Evolutionary conservation across 2,797 vertebrate genomes (phyloP), one percentile per base, ranked within the genome.

Genomic region (Tenualosa thibaudeaui): DNA sequence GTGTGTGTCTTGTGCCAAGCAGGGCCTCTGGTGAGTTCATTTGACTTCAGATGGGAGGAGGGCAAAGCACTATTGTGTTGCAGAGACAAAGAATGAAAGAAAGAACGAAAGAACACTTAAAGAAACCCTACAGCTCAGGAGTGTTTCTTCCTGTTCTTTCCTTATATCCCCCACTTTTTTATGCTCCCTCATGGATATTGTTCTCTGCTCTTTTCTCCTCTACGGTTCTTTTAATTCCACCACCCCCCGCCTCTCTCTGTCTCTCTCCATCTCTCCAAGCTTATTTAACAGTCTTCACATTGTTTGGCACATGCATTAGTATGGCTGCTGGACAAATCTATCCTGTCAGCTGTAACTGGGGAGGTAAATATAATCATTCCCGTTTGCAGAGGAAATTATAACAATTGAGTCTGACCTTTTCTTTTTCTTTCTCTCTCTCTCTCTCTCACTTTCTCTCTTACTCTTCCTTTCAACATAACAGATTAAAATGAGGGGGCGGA

Each of bases 321-420:
- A 86, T 84, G 84, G 43, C 86, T 86, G 83, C 81, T 83, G 17
- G 17, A 89, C 89, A 90, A 89, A 91, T 87, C 89, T 83, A 87
- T 86, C 62, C 85, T 89, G 89, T 88, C 88, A 85, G 86, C 84
- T 62, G 53, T 82, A 86, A 89, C 84, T 83, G 87, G 86, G 82
- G 83, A 87, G 83, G 82, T 84, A 88, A 90, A 90, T 86, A 75
- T 81, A 89, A 89, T 87, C 83, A 82, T 86, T 81, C 83, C 71
- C 85, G 82, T 89, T 90, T 85, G 84, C 17, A 1, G 46, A 84
- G 62, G 68, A 88, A 89, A 89, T 89, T 88, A 89, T 90, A 89
- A 89, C 88, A 89, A 89, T 84, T 68, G 49, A 82, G 54, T 51
- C 40, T 71, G 85, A 86, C 89, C 87, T 84, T 90, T 88, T 84